Evolutionary conservation across 1,140 invertebrate genomes (phyloP), one percentile per base, ranked within the genome.

Genomic region (Coenobita brevimanus): DNA sequence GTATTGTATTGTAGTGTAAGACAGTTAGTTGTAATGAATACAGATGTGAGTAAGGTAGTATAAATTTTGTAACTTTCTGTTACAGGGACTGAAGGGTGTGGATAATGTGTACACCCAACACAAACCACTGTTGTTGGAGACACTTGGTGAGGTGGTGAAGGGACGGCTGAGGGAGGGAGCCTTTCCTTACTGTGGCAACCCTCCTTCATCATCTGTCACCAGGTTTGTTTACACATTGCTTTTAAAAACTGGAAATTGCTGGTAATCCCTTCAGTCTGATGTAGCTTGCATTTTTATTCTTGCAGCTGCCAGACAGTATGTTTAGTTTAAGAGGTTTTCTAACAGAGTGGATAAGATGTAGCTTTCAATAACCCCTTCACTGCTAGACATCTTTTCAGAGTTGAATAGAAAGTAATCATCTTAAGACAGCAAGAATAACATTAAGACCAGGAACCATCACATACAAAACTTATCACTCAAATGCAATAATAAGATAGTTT

Each of bases 81-180:
- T 82, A 79, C 93, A 96, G 94, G 96, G 96, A 50, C 93, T 98
- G 21, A 97, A 97, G 93, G 98, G 98, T 3, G 97, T 99, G 2
- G 98, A 99, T 92, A 99, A 99, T 93, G 97, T 99, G 89, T 99
- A 98, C 92, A 99, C 98, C 0, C 98, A 99, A 92, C 98, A 99
- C 92, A 96, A 95, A 21, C 98, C 98, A 0, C 92, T 98, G 15
- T 91, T 99, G 1, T 95, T 96, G 91, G 96, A 97, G 92, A 96
- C 96, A 0, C 91, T 99, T 0, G 97, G 98, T 92, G 97, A 98
- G 92, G 93, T 98, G 6, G 95, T 97, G 6, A 98, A 97, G 92
- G 97, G 97, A 3, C 96, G 96, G 92, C 93, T 99, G 24, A 95
- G 95, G 89, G 96, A 97, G 90, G 95, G 95, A 62, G 92, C 94